Conservation (phyloP, 2,113 vertebrate species). For the Typhlomys cinereus region DNA sequence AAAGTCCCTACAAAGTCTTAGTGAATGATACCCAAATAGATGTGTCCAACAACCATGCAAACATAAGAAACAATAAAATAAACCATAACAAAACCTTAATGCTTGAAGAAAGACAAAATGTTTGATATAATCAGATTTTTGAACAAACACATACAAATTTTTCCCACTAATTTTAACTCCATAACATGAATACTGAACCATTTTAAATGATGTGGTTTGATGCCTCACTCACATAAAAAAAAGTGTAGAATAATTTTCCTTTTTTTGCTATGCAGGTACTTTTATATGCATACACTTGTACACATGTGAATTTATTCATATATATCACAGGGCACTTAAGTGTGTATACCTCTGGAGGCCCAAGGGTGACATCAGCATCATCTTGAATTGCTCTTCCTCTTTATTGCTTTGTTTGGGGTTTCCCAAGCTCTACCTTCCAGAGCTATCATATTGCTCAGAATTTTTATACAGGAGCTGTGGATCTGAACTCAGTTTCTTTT, state of each 20-base stretch:
- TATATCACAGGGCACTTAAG: no score
- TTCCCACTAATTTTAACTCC: neutral
- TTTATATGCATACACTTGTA: no score
- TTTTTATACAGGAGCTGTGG: no score
- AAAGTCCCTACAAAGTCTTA: constrained; percentile 31
- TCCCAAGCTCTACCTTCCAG: no score
- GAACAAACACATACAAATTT: constrained; percentile 31
- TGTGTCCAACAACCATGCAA: neutral
- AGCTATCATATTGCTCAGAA: no score
- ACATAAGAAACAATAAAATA: accelerated
- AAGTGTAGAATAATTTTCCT: neutral
- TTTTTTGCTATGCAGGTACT: no score
- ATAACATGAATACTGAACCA: neutral
- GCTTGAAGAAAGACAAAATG: neutral
- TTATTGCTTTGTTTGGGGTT: no score
- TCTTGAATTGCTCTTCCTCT: no score
- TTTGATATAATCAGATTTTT: neutral
- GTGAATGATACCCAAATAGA: constrained; percentile 17
- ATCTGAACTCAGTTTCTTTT: no score
- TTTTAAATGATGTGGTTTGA: neutral
- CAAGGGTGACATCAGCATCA: no score
- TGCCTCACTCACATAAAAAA: neutral
- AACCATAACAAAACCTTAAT: neutral
- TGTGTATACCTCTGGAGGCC: no score
- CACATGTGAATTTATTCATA: no score